Conservation (phyloP, 1,140 invertebrate species). For the Manduca sexta region DNA sequence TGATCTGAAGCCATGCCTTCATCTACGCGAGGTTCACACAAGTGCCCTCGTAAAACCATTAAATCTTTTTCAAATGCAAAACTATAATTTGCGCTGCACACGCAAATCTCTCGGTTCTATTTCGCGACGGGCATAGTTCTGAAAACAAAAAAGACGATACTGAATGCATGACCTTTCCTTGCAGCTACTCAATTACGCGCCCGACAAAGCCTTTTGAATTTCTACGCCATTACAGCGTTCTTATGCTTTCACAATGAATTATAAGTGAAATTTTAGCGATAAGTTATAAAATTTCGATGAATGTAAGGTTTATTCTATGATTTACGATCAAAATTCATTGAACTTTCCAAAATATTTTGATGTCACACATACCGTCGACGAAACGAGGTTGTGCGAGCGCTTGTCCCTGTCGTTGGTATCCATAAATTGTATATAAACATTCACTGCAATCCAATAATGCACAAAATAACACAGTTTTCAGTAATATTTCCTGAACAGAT, state of each 20-base stretch:
- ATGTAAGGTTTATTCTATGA: conserved; percentile 10
- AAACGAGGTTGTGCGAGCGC: conserved; percentile 55
- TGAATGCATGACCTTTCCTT: conserved; percentile 69
- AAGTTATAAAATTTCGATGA: conserved; percentile 10
- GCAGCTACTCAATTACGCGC: conserved; percentile 71
- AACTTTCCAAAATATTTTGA: conserved; percentile 75
- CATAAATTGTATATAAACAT: conserved; percentile 43
- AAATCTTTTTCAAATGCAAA: conserved; percentile 17
- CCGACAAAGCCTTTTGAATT: conserved; percentile 58
- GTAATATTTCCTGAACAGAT: conserved; percentile 44
- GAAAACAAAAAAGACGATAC: conserved; percentile 54
- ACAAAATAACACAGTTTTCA: conserved; percentile 40
- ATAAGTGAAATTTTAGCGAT: background rate
- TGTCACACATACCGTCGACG: conserved; percentile 69
- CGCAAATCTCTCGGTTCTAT: conserved; percentile 11
- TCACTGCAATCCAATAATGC: conserved; percentile 43
- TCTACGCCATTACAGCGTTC: conserved; percentile 10
- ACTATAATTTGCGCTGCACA: conserved; percentile 15
- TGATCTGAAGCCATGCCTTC: conserved; percentile 78
- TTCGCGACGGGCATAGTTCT: conserved; percentile 31
- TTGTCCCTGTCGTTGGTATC: conserved; percentile 39
- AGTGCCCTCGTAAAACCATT: conserved; percentile 46
- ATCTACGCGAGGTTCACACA: conserved; percentile 46
- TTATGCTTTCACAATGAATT: background rate
- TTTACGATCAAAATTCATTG: conserved; percentile 29